A percentile compares a stretch with the other conserved stretches of the same genome.
These are phyloP conservation scores for Nebria salina DNA, from an alignment of 2,888 invertebrate species.

Conservation along the genomic window DNA sequence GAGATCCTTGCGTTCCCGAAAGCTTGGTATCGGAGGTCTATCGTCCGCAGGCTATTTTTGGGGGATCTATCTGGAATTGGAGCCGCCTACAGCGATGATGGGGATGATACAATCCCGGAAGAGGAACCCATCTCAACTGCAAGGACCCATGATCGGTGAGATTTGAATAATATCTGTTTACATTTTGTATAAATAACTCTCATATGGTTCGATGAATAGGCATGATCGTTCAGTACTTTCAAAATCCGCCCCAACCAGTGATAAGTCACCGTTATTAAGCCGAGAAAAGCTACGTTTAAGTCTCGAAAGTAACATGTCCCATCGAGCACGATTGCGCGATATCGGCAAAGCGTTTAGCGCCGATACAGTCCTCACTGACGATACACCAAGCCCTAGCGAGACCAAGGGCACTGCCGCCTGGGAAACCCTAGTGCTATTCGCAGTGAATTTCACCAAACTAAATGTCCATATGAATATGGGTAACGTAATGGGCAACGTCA, in stretches of 20 bases:
- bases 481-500: constrained; percentile 98
- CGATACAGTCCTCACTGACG: constrained; percentile 47
- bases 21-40: constrained; percentile 96
- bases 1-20: constrained; percentile 98
- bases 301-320: constrained; percentile 65
- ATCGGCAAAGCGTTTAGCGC: constrained; percentile 65
- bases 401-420: constrained; percentile 80
- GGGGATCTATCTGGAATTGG: constrained; percentile 78
- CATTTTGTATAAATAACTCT: too few relatives aligned
- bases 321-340: constrained; percentile 65
- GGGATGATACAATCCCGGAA: constrained; percentile 51
- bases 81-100: constrained; percentile 58
- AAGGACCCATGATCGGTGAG: constrained; percentile 4
- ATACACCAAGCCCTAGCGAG: constrained; percentile 69
- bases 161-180: neutral
- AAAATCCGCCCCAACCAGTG: constrained; percentile 52
- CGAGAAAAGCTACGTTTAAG: constrained; percentile 68
- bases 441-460: constrained; percentile 93
- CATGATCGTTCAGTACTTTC: constrained; percentile 44
- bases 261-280: constrained; percentile 59
- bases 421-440: constrained; percentile 96
- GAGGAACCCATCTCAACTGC: constrained; percentile 25
- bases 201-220: neutral
- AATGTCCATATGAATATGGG: constrained; percentile 99
- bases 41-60: constrained; percentile 90